These are phyloP conservation scores for Selene dorsalis DNA, from an alignment of 2,797 vertebrate species.

Conservation along the genomic window DNA sequence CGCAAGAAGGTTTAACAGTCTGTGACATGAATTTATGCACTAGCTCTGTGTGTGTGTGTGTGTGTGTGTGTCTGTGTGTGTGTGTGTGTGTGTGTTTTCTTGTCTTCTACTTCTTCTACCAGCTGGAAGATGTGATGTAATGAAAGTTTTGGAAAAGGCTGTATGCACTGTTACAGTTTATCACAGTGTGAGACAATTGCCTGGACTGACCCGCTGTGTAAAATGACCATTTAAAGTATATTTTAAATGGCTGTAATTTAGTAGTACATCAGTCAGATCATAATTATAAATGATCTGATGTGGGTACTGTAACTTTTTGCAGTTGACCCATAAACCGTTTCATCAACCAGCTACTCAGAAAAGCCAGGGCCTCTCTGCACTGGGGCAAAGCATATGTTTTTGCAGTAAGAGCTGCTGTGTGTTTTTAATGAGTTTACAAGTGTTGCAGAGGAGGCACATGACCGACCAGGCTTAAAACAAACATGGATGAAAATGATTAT, in stretches of 20 bases:
- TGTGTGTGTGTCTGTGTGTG: no score
- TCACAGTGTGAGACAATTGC: background rate
- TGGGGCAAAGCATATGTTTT: constrained; percentile 25
- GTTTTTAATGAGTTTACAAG: constrained; percentile 66
- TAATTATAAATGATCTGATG: background rate
- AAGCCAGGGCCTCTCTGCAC: background rate
- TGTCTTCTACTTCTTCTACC: background rate
- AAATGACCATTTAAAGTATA: background rate
- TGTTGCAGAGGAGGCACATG: constrained; percentile 64
- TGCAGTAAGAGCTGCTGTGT: constrained; percentile 44
- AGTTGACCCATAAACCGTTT: background rate
- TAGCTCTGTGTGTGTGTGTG: background rate
- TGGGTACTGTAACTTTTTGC: constrained; percentile 3
- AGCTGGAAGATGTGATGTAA: constrained; percentile 20
- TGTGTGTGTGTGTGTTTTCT: background rate
- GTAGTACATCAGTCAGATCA: background rate
- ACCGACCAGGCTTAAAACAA: constrained; percentile 75
- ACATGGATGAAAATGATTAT: constrained; percentile 75
- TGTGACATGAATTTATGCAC: background rate
- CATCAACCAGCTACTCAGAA: constrained; percentile 28
- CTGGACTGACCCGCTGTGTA: background rate
- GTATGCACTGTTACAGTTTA: background rate
- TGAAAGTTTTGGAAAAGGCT: background rate
- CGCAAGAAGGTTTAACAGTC: constrained; percentile 2
- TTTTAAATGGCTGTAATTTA: background rate